These are phyloP conservation scores for Pycnomerus fuliginosus DNA, from an alignment of 2,888 invertebrate species.

Conservation along the genomic window DNA sequence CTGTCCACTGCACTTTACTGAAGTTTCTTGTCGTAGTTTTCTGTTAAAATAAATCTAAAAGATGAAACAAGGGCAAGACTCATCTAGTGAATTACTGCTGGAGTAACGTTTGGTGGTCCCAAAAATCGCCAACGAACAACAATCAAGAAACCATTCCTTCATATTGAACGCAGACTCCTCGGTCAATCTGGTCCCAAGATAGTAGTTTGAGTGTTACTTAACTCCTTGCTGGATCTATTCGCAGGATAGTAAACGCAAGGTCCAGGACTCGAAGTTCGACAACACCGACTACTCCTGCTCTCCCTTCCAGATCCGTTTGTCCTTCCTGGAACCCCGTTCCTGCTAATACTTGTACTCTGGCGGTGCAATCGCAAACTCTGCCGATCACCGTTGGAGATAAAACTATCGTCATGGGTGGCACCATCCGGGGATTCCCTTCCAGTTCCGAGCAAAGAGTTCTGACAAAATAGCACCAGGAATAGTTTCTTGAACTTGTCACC, in stretches of 20 bases:
- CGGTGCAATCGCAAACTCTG: constrained; percentile 66
- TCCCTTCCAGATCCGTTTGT: constrained; percentile 38
- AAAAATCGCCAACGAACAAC: no score
- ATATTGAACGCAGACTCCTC: no score
- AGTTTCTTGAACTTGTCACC: constrained; percentile 94
- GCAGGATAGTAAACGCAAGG: constrained; percentile 60
- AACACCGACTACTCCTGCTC: constrained; percentile 35
- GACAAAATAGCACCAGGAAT: constrained; percentile 56
- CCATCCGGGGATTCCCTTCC: constrained; percentile 69
- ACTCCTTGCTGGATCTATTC: constrained; percentile 45
- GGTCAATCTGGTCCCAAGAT: constrained; percentile 31
- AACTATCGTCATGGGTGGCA: constrained; percentile 79
- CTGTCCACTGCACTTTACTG: no score
- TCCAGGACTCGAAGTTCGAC: constrained; percentile 52
- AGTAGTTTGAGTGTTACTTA: constrained; percentile 45
- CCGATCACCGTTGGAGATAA: constrained; percentile 77
- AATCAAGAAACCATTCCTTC: no score
- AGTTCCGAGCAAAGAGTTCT: constrained; percentile 51
- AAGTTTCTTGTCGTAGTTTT: no score
- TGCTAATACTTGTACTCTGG: constrained; percentile 53
- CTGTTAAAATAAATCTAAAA: no score
- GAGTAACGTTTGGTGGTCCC: no score
- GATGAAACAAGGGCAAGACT: no score
- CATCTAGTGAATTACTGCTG: no score
- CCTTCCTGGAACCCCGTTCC: constrained; percentile 46